Evolutionary conservation across 2,797 vertebrate genomes (phyloP).

Genomic region (Scyliorhinus canicula): DNA sequence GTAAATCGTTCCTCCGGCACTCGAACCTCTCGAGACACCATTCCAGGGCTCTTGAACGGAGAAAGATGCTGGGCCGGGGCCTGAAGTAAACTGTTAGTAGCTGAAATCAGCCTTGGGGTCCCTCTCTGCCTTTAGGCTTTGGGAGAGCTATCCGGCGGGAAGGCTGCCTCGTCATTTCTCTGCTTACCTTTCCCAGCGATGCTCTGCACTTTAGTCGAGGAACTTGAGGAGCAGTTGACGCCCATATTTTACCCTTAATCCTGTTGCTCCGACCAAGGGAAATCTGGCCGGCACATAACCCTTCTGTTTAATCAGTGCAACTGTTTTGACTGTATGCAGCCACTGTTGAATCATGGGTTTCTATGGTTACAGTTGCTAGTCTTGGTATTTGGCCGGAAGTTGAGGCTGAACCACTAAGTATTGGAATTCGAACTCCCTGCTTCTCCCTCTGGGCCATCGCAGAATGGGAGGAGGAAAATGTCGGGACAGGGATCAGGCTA

Average conservation of each 20-base stretch:
- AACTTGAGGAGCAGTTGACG: constrained; percentile 25
- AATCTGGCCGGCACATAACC: not conserved
- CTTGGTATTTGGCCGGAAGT: constrained; percentile 23
- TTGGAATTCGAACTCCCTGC: not conserved
- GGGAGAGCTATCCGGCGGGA: too few species aligned
- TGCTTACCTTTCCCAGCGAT: not conserved
- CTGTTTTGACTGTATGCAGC: not conserved
- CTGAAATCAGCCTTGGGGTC: not conserved
- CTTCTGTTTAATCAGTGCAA: not conserved
- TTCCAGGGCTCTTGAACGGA: too few species aligned
- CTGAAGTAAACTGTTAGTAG: not conserved
- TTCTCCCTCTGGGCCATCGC: not conserved
- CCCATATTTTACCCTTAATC: not conserved
- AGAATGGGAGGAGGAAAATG: too few species aligned
- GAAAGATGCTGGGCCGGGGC: not conserved
- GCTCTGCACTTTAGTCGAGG: not conserved
- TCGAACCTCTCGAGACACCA: not conserved
- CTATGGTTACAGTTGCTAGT: constrained; percentile 52
- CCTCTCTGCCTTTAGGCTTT: not conserved
- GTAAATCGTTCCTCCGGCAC: not conserved
- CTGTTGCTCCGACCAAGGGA: not conserved
- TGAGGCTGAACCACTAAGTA: not conserved
- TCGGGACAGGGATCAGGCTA: not conserved
- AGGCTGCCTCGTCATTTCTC: too few species aligned
- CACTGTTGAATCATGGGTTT: constrained; percentile 37